Percentiles rank a stretch among this genome's conserved stretches.
Conservation (phyloP, 2,797 vertebrate species). For the Notolabrus celidotus region DNA sequence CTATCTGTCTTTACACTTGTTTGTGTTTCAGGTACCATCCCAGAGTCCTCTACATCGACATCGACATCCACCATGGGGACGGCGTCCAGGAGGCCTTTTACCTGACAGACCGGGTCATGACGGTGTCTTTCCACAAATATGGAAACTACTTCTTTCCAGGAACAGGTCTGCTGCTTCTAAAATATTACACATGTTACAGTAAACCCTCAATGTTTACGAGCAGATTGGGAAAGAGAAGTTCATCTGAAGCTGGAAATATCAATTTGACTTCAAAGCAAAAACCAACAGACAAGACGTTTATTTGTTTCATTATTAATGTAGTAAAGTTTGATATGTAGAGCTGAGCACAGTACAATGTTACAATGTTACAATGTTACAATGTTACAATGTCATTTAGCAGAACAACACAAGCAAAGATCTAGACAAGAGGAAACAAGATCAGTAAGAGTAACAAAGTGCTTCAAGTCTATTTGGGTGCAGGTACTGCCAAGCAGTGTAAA, state of each 20-base stretch:
- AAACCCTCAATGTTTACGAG: too few species aligned
- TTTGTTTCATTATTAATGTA: too few species aligned
- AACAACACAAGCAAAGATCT: too few species aligned
- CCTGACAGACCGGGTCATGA: constrained; percentile 98
- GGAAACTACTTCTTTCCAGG: constrained; percentile 99
- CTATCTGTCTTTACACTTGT: neutral
- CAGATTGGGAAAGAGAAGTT: neutral
- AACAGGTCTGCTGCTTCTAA: constrained; percentile 84
- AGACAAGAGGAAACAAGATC: too few species aligned
- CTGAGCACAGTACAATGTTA: too few species aligned
- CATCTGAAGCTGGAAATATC: neutral
- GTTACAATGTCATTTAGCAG: too few species aligned
- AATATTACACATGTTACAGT: neutral
- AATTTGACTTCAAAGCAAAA: neutral
- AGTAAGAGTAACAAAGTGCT: too few species aligned
- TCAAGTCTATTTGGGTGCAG: too few species aligned
- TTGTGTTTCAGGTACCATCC: constrained; percentile 90
- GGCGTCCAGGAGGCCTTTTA: constrained; percentile 99
- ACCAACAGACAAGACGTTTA: too few species aligned
- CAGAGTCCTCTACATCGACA: constrained; percentile 98
- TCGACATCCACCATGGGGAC: constrained; percentile 98
- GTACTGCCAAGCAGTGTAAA: too few species aligned
- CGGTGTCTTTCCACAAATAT: constrained; percentile 98
- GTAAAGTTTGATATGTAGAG: too few species aligned
- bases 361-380: too few species aligned